Conservation (phyloP, 1,140 invertebrate species). For the Drosophila kanapiae region DNA sequence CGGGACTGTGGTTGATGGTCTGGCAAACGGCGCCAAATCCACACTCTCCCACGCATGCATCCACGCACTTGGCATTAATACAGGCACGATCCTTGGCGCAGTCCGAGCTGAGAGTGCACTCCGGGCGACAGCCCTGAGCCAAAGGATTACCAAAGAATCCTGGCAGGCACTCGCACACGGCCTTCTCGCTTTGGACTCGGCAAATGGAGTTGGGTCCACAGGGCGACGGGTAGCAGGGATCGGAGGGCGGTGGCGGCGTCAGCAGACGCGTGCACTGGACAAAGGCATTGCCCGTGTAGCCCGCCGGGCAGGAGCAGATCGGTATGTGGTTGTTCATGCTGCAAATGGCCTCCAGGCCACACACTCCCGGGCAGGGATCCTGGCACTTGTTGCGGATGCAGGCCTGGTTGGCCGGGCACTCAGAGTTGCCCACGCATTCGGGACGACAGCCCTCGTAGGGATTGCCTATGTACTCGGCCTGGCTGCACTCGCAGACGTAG, state of each 20-base stretch:
- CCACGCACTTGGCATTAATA: slow-evolving; percentile 91
- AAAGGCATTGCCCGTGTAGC: slow-evolving; percentile 91
- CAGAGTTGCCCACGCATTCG: slow-evolving; percentile 88
- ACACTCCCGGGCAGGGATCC: slow-evolving; percentile 87
- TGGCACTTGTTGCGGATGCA: slow-evolving; percentile 87
- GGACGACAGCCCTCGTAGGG: slow-evolving; percentile 87
- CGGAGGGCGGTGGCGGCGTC: slow-evolving; percentile 85
- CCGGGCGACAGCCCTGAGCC: slow-evolving; percentile 89
- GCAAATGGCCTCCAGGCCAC: slow-evolving; percentile 88
- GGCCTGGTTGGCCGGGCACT: slow-evolving; percentile 87
- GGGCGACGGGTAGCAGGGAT: slow-evolving; percentile 90
- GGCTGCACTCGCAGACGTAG: slow-evolving; percentile 86
- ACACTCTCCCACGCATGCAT: slow-evolving; percentile 91
- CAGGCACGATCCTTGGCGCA: slow-evolving; percentile 92
- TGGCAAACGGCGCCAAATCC: slow-evolving; percentile 88
- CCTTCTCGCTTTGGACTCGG: slow-evolving; percentile 86
- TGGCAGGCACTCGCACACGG: slow-evolving; percentile 89
- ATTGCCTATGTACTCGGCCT: slow-evolving; percentile 87
- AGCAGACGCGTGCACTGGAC: slow-evolving; percentile 81
- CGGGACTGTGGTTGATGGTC: slow-evolving; percentile 91
- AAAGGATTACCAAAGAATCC: slow-evolving; percentile 94
- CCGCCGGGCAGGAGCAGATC: slow-evolving; percentile 88
- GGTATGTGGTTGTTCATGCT: slow-evolving; percentile 89
- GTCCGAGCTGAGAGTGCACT: slow-evolving; percentile 92
- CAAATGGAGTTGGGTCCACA: slow-evolving; percentile 91